Evolutionary conservation across 2,113 vertebrate genomes (phyloP).

Genomic region (Oryzias melastigma): DNA sequence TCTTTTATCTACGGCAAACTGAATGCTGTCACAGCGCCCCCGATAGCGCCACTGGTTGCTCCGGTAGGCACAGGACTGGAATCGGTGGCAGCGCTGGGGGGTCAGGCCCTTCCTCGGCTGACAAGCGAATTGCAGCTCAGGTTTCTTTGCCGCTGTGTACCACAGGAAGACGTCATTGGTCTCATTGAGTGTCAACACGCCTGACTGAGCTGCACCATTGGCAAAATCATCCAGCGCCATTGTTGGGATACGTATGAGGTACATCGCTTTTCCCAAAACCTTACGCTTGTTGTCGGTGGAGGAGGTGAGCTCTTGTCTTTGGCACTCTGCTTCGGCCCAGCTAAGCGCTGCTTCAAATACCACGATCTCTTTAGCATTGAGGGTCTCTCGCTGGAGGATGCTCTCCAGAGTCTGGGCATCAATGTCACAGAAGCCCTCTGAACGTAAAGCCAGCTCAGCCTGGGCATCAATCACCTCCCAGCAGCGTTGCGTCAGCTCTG

Average conservation of each 20-base stretch:
- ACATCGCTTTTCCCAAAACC: constrained; percentile 91
- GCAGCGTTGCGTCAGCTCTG: constrained; percentile 95
- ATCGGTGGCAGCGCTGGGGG: constrained; percentile 94
- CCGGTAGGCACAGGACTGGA: constrained; percentile 96
- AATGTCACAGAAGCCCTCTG: constrained; percentile 97
- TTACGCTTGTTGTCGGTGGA: constrained; percentile 95
- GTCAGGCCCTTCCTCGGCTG: constrained; percentile 88
- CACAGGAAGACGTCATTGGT: constrained; percentile 98
- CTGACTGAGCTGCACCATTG: constrained; percentile 93
- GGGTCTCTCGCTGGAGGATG: constrained; percentile 93
- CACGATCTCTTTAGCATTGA: constrained; percentile 97
- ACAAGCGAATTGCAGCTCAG: constrained; percentile 89
- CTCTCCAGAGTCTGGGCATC: constrained; percentile 95
- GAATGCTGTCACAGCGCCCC: constrained; percentile 96
- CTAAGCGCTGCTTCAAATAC: constrained; percentile 93
- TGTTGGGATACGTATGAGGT: constrained; percentile 91
- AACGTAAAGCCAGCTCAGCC: constrained; percentile 92
- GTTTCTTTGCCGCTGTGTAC: constrained; percentile 96
- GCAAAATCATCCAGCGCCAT: constrained; percentile 97
- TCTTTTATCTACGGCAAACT: constrained; percentile 95
- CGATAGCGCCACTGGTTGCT: constrained; percentile 98
- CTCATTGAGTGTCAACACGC: constrained; percentile 92
- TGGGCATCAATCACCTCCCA: constrained; percentile 99
- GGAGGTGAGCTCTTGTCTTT: constrained; percentile 84
- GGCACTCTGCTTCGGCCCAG: constrained; percentile 97